A percentile compares a stretch with the other conserved stretches of the same genome.
Conservation (phyloP, 2,113 vertebrate species). For the Romanogobio albipinnatus region DNA sequence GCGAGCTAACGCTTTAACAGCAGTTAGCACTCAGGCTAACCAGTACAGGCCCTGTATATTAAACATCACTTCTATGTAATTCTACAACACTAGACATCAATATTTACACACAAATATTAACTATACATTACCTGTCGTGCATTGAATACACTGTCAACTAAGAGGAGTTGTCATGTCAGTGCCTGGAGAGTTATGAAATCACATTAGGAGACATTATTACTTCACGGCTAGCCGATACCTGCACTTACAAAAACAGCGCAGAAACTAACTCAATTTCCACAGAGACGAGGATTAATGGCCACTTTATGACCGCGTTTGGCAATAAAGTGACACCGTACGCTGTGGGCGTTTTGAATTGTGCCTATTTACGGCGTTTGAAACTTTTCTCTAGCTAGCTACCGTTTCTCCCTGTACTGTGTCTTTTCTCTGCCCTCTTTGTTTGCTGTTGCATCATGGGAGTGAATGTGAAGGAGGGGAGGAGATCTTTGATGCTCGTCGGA, state of each 20-base stretch:
- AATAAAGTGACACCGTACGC: not conserved
- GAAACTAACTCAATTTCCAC: not conserved
- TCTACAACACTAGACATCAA: conserved; percentile 6
- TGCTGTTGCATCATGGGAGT: conserved; percentile 65
- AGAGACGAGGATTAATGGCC: not conserved
- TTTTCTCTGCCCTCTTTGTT: conserved; percentile 58
- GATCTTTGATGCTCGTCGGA: not conserved
- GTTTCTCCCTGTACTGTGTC: conserved; percentile 8
- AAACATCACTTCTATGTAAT: conserved; percentile 13
- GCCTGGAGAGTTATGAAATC: conserved; percentile 1
- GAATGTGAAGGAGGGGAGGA: conserved; percentile 30
- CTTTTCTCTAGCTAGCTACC: conserved; percentile 43
- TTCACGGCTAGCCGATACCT: conserved; percentile 21
- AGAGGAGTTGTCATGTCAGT: conserved; percentile 20
- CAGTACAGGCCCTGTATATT: conserved; percentile 8
- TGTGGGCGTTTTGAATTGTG: not conserved
- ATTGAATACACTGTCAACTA: conserved; percentile 41
- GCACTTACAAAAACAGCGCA: conserved; percentile 1
- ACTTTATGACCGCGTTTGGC: not conserved
- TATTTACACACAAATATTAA: not conserved
- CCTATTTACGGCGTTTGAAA: conserved; percentile 43
- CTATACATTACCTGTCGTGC: conserved; percentile 23
- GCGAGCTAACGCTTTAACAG: not conserved
- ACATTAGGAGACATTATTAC: conserved; percentile 6
- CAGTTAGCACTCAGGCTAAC: conserved; percentile 40